phyloP scores from a whole-genome alignment of 2,797 vertebrate genomes.

The Hemibagrus guttatus region DNA sequence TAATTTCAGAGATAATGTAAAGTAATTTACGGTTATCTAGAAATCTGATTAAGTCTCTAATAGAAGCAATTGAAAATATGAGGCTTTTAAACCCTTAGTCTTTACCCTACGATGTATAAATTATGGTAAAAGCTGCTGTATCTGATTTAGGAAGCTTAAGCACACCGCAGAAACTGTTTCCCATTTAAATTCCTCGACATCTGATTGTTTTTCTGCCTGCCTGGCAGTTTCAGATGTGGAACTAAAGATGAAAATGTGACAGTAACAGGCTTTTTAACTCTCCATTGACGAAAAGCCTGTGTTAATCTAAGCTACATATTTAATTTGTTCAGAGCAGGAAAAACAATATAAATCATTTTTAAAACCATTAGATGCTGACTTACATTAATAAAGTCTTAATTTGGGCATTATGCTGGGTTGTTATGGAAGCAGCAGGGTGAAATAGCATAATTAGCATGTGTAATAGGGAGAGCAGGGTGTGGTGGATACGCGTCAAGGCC shows the following conservation, averaged over 20 bases:
- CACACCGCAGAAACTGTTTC: conserved; percentile 2
- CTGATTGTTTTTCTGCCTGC: conserved; percentile 38
- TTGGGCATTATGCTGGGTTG: conserved; percentile 99
- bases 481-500: conserved; percentile 52
- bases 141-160: conserved; percentile 11
- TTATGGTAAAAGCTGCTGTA: conserved; percentile 16
- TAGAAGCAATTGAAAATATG: conserved; percentile 18
- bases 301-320: conserved; percentile 91
- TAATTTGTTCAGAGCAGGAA: conserved; percentile 91
- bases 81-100: conserved; percentile 13
- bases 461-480: conserved; percentile 82
- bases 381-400: conserved; percentile 99
- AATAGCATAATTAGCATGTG: conserved; percentile 99
- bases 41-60: conserved; percentile 22
- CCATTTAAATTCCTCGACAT: conserved; percentile 23
- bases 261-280: conserved; percentile 96
- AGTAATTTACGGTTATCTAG: neutral
- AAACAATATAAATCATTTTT: conserved; percentile 99
- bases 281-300: conserved; percentile 85
- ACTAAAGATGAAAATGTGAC: conserved; percentile 92
- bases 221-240: conserved; percentile 47
- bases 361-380: conserved; percentile 99
- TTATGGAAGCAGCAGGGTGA: conserved; percentile 99
- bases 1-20: conserved; percentile 29
- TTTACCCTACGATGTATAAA: conserved; percentile 7